Conservation (phyloP, 2,888 invertebrate genomes). For the Caenorhabditis becei region DNA sequence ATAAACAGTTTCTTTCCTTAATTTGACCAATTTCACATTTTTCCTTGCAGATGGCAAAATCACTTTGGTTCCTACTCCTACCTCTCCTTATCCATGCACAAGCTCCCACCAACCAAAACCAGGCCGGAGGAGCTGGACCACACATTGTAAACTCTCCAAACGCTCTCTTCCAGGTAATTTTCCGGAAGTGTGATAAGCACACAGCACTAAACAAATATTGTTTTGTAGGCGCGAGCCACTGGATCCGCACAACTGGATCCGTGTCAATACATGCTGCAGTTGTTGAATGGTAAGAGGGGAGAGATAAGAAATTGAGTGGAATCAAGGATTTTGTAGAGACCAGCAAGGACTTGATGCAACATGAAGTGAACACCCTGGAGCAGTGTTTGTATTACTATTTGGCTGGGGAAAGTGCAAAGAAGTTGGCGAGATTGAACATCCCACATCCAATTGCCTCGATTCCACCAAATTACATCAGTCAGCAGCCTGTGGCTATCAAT, state of each 20-base stretch:
- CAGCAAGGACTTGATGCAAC: slow-evolving; percentile 63
- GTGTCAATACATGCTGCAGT: slow-evolving; percentile 72
- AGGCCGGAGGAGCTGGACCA: slow-evolving; percentile 42
- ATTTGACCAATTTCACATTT: not conserved
- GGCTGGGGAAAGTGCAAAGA: slow-evolving; percentile 76
- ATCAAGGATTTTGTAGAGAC: slow-evolving; percentile 32
- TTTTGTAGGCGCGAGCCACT: slow-evolving; percentile 69
- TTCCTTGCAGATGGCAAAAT: slow-evolving; percentile 22
- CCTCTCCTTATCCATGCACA: slow-evolving; percentile 9
- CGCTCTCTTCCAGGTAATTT: slow-evolving; percentile 65
- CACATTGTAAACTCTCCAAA: slow-evolving; percentile 67
- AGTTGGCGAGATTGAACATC: slow-evolving; percentile 69
- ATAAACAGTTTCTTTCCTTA: too few relatives aligned
- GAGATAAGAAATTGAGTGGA: not conserved
- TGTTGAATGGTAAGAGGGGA: slow-evolving; percentile 64
- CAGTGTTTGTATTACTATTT: slow-evolving; percentile 81
- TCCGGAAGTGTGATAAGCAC: slow-evolving; percentile 1
- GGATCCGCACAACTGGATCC: slow-evolving; percentile 72
- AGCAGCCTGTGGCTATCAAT: slow-evolving; percentile 72
- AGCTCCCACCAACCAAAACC: slow-evolving; percentile 27
- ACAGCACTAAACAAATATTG: slow-evolving; percentile 37
- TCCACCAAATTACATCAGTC: slow-evolving; percentile 76
- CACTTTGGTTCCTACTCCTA: slow-evolving; percentile 26
- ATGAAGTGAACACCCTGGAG: slow-evolving; percentile 79
- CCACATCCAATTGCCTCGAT: slow-evolving; percentile 80